Evolutionary conservation across 2,113 vertebrate species (phyloP).

Genomic region (Sylvilagus bachmani): DNA sequence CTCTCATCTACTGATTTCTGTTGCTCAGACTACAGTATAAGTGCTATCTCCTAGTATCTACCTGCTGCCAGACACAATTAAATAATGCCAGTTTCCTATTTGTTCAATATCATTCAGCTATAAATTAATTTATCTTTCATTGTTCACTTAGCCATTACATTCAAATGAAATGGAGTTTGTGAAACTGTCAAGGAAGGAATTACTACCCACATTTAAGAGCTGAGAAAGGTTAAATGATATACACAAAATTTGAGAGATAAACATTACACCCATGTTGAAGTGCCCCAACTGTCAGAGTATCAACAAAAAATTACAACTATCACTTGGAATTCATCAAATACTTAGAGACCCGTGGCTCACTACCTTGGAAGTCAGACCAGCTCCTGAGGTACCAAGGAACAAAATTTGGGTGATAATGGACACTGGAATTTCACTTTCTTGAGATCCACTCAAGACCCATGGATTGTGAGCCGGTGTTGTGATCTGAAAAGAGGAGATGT

Average conservation of each 20-base stretch:
- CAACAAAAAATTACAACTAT: background rate
- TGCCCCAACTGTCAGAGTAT: background rate
- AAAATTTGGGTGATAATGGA: background rate
- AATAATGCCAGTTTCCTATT: background rate
- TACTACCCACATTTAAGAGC: slow-evolving; percentile 35
- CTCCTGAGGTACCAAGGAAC: background rate
- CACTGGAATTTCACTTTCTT: background rate
- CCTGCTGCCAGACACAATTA: slow-evolving; percentile 25
- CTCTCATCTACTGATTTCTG: slow-evolving; percentile 60
- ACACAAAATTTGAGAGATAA: background rate
- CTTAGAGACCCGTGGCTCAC: background rate
- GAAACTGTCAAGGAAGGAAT: background rate
- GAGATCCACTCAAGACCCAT: background rate
- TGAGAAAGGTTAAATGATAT: slow-evolving; percentile 13
- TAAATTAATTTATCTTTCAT: background rate
- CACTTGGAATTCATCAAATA: background rate
- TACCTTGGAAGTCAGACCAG: background rate
- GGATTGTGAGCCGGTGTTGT: background rate
- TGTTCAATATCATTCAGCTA: background rate
- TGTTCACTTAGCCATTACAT: background rate
- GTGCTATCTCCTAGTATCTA: background rate
- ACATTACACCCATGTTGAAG: background rate
- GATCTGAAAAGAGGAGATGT: background rate
- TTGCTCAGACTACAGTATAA: slow-evolving; percentile 31
- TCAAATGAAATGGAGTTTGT: background rate